phyloP scores from a whole-genome alignment of 2,113 vertebrate species.

The Stigmatopora nigra region DNA sequence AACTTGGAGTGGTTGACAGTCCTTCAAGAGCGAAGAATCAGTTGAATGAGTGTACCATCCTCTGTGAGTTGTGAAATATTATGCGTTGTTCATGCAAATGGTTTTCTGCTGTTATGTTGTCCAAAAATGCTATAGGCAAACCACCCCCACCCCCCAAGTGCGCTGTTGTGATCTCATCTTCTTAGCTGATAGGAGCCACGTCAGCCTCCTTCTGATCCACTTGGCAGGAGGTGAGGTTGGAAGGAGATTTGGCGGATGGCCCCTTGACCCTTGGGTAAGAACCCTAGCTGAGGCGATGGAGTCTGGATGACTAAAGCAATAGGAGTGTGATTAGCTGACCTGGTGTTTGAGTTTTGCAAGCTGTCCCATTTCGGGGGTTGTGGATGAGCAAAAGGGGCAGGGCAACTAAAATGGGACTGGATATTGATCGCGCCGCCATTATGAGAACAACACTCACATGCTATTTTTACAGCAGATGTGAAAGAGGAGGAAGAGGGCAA shows the following conservation, averaged over 20 bases:
- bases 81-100: slow-evolving; percentile 59
- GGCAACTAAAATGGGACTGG: slow-evolving; percentile 64
- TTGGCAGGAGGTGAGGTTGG: slow-evolving; percentile 56
- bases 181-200: slow-evolving; percentile 40
- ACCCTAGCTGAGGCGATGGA: slow-evolving; percentile 49
- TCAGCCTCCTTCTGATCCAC: slow-evolving; percentile 58
- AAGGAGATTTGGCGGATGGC: slow-evolving; percentile 45
- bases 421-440: slow-evolving; percentile 66
- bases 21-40: background rate
- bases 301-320: slow-evolving; percentile 54
- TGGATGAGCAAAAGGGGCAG: slow-evolving; percentile 51
- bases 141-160: slow-evolving; percentile 36
- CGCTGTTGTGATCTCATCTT: slow-evolving; percentile 59
- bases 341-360: slow-evolving; percentile 67
- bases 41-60: slow-evolving; percentile 47
- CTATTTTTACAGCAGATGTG: slow-evolving; percentile 68
- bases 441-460: slow-evolving; percentile 64
- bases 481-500: slow-evolving; percentile 37
- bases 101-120: slow-evolving; percentile 49
- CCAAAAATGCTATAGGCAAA: slow-evolving; percentile 58
- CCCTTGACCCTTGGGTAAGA: slow-evolving; percentile 65
- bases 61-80: slow-evolving; percentile 58
- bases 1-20: background rate
- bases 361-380: slow-evolving; percentile 64
- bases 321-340: slow-evolving; percentile 69